These are phyloP conservation scores for Calcarius lapponicus DNA, from an alignment of 2,797 vertebrate species.

Conservation along the genomic window DNA sequence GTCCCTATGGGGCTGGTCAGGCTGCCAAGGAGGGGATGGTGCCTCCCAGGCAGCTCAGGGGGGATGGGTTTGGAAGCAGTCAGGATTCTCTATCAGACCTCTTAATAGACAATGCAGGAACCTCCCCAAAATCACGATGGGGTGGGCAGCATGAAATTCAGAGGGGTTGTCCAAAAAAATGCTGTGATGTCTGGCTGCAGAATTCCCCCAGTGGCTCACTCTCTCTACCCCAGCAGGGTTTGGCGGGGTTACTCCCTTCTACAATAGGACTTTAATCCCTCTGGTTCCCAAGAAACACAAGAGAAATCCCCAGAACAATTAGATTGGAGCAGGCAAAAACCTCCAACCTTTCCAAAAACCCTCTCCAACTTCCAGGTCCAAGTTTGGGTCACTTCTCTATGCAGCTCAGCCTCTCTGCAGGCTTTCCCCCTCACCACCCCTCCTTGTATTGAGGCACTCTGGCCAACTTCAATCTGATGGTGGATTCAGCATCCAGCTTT, in stretches of 20 bases:
- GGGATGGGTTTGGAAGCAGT: not conserved
- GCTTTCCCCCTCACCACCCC: not conserved
- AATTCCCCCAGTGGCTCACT: not conserved
- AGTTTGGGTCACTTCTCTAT: not conserved
- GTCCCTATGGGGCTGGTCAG: accelerated
- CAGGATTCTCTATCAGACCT: not conserved
- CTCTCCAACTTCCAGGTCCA: not conserved
- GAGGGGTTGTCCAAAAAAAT: not conserved
- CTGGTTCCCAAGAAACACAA: not conserved
- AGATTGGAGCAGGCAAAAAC: not conserved
- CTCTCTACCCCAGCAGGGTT: not conserved
- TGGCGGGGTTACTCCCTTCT: not conserved
- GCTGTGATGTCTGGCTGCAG: not conserved
- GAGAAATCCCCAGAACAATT: not conserved
- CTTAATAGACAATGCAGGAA: not conserved
- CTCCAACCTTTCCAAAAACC: not conserved
- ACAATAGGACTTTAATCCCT: not conserved
- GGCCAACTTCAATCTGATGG: not conserved
- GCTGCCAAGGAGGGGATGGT: not conserved
- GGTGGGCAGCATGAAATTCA: not conserved
- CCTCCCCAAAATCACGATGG: not conserved
- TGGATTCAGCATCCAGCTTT: not conserved
- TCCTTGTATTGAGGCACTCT: accelerated
- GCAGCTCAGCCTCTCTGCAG: not conserved
- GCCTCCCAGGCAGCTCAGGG: not conserved